phyloP scores from a whole-genome alignment of 2,797 vertebrate species.

The Loriculus beryllinus region DNA sequence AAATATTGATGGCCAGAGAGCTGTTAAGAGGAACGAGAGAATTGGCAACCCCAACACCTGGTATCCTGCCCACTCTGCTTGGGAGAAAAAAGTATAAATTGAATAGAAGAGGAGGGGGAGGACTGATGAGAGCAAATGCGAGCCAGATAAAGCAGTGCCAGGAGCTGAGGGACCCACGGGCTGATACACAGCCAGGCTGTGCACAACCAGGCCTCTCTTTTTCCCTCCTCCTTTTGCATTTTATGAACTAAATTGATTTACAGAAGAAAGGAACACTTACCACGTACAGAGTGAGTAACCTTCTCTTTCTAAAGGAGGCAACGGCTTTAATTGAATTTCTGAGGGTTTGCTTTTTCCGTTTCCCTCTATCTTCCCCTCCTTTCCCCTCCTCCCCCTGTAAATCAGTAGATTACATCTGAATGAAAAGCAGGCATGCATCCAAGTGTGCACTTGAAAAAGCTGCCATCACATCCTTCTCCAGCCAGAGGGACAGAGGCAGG shows the following conservation, averaged over 20 bases:
- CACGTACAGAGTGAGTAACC: neutral
- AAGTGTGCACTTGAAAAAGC: neutral
- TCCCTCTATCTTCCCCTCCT: neutral
- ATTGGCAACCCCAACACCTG: neutral
- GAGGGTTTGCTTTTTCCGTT: neutral
- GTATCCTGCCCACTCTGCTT: neutral
- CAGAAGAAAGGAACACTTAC: conserved; percentile 8
- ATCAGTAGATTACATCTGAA: neutral
- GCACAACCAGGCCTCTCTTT: neutral
- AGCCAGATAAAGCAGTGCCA: neutral
- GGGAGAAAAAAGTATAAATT: neutral
- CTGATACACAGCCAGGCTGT: neutral
- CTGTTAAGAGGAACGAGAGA: neutral
- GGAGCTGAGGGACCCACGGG: neutral
- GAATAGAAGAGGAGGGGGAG: neutral
- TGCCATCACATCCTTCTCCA: neutral
- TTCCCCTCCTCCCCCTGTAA: neutral
- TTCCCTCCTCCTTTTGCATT: neutral
- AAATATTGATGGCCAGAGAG: conserved; percentile 20
- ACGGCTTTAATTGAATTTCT: conserved; percentile 31
- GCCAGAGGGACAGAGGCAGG: neutral
- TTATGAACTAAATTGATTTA: conserved; percentile 1
- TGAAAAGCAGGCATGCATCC: neutral
- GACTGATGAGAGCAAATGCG: rapidly evolving
- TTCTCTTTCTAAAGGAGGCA: neutral